Evolutionary conservation across 2,797 vertebrate species (phyloP), one percentile per base, ranked within the genome.

Genomic region (Fistularia commersonii): DNA sequence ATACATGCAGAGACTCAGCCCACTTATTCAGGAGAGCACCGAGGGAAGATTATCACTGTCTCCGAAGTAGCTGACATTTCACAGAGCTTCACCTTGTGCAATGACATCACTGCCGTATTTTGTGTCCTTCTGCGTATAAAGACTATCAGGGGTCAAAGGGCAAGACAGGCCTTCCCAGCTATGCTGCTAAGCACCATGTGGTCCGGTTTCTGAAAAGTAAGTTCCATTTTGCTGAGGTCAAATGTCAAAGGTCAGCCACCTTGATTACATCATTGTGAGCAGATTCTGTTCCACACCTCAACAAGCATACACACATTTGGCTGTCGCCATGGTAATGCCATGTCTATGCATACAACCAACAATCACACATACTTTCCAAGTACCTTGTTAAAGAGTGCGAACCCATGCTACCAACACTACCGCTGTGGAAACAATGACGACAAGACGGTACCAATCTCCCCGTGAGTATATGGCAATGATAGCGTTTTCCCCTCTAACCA

Each of bases 311-410:
- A 43, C 47, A 56, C 78, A 78, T 75, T 77, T 75, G 51, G 51
- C 40, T 0, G 57, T 79, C 54, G 53, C 74, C 68, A 66, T 60
- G 63, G 77, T 7, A 45, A 80, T 15, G 1, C 40, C 34, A 61
- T 49, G 46, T 35, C 57, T 33, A 3, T 48, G 50, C 55, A 54
- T 45, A 54, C 36, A 54, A 32, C 44, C 6, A 12, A 23, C 46
- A 57, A n/a, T 76, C 68, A 6, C 75, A 79, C 78, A 54, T 82
- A 80, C 57, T 66, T 72, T 72, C 63, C 64, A 80, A 66, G 67
- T 70, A 51, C 33, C 72, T 79, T 66, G 79, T 82, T 76, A 77
- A 67, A 76, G 66, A 15, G 45, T 32, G 58, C 59, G 46, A 48
- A 37, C 15, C 38, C 38, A 5, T 8, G 41, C 35, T 32, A 15